A percentile compares a stretch with the other conserved stretches of the same genome.
These are phyloP conservation scores for Anhinga anhinga DNA, from an alignment of 2,113 vertebrate genomes.

Conservation along the genomic window DNA sequence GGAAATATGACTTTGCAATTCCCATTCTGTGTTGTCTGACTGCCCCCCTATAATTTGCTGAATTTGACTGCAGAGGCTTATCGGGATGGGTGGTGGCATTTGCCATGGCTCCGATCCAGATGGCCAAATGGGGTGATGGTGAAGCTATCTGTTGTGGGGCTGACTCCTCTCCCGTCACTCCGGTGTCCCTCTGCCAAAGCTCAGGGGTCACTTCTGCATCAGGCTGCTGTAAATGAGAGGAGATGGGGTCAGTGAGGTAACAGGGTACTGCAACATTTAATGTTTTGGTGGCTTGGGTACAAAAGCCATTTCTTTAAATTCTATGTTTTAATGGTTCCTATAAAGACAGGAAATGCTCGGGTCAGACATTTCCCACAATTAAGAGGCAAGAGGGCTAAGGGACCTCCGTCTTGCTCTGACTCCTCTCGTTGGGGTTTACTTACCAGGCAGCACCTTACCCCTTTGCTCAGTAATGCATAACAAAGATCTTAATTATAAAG, in stretches of 20 bases:
- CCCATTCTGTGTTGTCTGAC: neutral
- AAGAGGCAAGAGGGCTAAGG: neutral
- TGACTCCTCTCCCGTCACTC: neutral
- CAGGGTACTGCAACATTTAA: neutral
- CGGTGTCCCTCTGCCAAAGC: neutral
- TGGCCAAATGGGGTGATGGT: accelerated
- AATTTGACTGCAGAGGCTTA: neutral
- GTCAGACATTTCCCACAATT: neutral
- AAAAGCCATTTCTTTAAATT: neutral
- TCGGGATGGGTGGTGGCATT: neutral
- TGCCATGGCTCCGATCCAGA: neutral
- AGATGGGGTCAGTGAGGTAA: neutral
- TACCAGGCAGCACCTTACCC: neutral
- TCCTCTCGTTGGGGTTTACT: neutral
- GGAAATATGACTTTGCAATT: neutral
- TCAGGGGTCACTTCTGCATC: neutral
- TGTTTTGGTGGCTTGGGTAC: neutral
- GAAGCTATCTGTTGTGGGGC: neutral
- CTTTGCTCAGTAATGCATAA: neutral
- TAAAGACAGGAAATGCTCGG: neutral
- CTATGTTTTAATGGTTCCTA: neutral
- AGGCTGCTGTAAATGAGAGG: neutral
- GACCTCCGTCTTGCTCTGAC: neutral
- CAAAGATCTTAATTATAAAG: neutral
- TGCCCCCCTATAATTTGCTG: neutral